phyloP scores from a whole-genome alignment of 2,113 vertebrate genomes.

The Perognathus longimembris region DNA sequence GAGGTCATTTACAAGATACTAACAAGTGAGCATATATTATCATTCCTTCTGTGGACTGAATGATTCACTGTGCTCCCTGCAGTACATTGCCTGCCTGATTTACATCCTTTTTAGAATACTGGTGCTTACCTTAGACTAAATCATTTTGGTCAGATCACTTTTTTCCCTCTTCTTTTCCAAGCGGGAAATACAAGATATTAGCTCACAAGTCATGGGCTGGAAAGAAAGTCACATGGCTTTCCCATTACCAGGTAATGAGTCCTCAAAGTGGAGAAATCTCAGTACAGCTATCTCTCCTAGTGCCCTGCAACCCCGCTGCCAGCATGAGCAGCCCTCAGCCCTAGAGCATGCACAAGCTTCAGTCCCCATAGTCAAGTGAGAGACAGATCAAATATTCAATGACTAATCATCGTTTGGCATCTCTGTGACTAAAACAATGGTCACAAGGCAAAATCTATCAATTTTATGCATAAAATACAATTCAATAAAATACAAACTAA shows the following conservation, averaged over 20 bases:
- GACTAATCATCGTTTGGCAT: background rate
- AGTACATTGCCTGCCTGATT: background rate
- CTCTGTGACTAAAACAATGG: background rate
- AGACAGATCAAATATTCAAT: background rate
- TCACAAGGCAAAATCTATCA: background rate
- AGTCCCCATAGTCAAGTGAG: background rate
- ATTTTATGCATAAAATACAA: background rate
- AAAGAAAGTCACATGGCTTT: slow-evolving; percentile 6
- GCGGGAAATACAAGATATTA: background rate
- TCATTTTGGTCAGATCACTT: slow-evolving; percentile 17
- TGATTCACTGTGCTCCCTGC: background rate
- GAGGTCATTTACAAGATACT: slow-evolving; percentile 34
- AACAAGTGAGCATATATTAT: background rate
- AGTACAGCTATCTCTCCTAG: background rate
- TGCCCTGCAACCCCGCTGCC: background rate
- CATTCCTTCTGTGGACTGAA: background rate
- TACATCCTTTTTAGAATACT: background rate
- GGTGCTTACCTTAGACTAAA: background rate
- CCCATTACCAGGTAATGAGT: background rate
- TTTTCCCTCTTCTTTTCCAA: background rate
- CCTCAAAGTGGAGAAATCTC: background rate
- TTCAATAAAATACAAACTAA: background rate
- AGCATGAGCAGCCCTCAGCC: background rate
- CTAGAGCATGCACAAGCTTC: background rate
- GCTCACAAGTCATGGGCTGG: background rate